These are phyloP conservation scores for Platynereis dumerilii DNA, from an alignment of 2,888 invertebrate genomes.

Conservation along the genomic window DNA sequence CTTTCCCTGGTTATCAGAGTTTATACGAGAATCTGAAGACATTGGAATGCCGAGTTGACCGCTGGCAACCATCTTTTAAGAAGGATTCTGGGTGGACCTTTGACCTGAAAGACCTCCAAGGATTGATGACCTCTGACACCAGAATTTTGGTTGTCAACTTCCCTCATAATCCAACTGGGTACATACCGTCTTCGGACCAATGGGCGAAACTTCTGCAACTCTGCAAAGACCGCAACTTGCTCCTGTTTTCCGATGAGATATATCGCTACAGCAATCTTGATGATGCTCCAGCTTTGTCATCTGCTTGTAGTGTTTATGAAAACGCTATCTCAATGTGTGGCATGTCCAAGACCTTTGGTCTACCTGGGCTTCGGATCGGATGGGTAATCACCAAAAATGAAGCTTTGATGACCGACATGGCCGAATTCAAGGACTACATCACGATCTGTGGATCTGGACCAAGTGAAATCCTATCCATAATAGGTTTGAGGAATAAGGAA, in stretches of 20 bases:
- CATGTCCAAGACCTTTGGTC: constrained; percentile 36
- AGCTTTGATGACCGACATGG: constrained; percentile 22
- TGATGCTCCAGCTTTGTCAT: constrained; percentile 22
- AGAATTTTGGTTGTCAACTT: constrained; percentile 39
- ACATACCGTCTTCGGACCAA: constrained; percentile 16
- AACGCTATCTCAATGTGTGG: constrained; percentile 34
- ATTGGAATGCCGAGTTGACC: constrained; percentile 20
- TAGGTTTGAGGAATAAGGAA: constrained; percentile 29
- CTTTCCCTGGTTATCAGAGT: constrained; percentile 37
- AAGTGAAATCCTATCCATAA: constrained; percentile 34
- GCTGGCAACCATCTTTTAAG: constrained; percentile 24
- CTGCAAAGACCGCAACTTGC: constrained; percentile 28
- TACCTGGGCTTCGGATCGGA: constrained; percentile 37
- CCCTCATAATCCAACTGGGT: constrained; percentile 39
- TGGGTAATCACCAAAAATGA: constrained; percentile 33
- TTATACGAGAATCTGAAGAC: constrained; percentile 33
- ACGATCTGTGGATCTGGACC: constrained; percentile 36
- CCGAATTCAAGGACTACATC: constrained; percentile 34
- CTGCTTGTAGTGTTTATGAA: constrained; percentile 31
- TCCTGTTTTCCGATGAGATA: constrained; percentile 38
- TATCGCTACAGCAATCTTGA: constrained; percentile 34
- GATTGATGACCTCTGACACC: constrained; percentile 26
- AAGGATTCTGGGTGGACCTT: constrained; percentile 30
- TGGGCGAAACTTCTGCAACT: constrained; percentile 29
- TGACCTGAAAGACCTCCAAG: constrained; percentile 24